Percentiles rank a stretch among this genome's conserved stretches.
phyloP scores from a whole-genome alignment of 2,888 invertebrate genomes.

The Rugalucina vietnamica region DNA sequence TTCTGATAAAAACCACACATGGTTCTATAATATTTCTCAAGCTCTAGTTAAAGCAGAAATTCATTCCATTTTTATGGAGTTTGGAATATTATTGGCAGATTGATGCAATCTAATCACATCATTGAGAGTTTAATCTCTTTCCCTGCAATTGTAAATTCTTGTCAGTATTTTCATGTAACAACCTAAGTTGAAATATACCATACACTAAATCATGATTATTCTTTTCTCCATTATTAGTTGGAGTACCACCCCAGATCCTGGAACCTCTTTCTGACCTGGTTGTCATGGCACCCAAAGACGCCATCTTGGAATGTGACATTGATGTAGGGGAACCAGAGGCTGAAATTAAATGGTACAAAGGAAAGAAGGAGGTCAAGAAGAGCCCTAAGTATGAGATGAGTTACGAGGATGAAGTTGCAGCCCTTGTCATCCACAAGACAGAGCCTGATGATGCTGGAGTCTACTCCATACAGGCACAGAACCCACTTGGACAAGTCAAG shows the following conservation, averaged over 20 bases:
- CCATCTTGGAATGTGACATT: slow-evolving; percentile 78
- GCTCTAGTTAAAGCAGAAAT: too few species aligned
- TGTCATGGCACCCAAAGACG: slow-evolving; percentile 77
- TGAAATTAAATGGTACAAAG: slow-evolving; percentile 81
- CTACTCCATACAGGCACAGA: slow-evolving; percentile 80
- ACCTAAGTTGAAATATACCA: too few species aligned
- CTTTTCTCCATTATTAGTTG: slow-evolving; percentile 74
- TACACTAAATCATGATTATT: too few species aligned
- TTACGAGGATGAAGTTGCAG: slow-evolving; percentile 78
- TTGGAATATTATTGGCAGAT: too few species aligned
- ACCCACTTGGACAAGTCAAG: slow-evolving; percentile 81
- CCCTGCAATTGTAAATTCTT: too few species aligned
- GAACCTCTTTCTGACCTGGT: slow-evolving; percentile 75
- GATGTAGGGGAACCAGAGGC: slow-evolving; percentile 81
- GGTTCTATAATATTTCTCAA: too few species aligned
- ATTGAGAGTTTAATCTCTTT: too few species aligned
- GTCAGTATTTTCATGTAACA: too few species aligned
- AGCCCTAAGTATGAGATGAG: slow-evolving; percentile 80
- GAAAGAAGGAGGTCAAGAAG: slow-evolving; percentile 78
- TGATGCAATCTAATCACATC: too few species aligned
- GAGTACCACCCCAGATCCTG: slow-evolving; percentile 78
- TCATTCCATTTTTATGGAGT: too few species aligned
- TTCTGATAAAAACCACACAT: too few species aligned
- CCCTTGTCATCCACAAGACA: slow-evolving; percentile 87
- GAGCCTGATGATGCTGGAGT: slow-evolving; percentile 78